phyloP scores from a whole-genome alignment of 2,888 invertebrate genomes.

The Heliconius aoede region DNA sequence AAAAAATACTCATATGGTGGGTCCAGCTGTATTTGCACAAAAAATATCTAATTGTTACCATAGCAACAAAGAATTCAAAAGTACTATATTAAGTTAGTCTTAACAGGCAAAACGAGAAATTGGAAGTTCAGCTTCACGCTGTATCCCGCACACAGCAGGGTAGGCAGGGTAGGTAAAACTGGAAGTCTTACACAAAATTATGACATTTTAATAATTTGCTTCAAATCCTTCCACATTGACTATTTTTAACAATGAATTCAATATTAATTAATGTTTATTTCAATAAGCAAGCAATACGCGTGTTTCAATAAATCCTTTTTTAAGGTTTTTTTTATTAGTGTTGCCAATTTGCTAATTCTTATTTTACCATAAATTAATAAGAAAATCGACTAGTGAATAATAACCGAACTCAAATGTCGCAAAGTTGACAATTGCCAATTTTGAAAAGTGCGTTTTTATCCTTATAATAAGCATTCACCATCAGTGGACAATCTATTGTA shows the following conservation, averaged over 20 bases:
- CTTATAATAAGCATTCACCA: no score
- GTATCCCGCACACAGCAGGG: no score
- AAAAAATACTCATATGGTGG: background rate
- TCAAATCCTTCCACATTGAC: background rate
- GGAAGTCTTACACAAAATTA: background rate
- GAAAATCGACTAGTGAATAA: background rate
- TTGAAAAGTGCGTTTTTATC: no score
- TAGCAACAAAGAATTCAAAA: background rate
- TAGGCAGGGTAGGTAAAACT: no score
- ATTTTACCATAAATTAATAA: background rate
- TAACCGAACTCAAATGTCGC: no score
- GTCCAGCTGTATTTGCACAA: no score
- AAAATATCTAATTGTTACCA: background rate
- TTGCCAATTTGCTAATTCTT: background rate
- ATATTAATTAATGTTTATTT: background rate
- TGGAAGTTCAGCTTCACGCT: no score
- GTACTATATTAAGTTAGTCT: background rate
- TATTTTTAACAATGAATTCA: background rate
- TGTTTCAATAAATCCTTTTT: background rate
- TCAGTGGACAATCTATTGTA: no score
- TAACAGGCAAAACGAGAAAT: background rate
- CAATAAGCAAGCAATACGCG: background rate
- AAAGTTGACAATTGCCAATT: no score
- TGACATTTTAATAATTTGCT: background rate
- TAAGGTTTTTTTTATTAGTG: background rate